Conservation (phyloP, 2,113 vertebrate genomes). For the Dermatemys mawii region DNA sequence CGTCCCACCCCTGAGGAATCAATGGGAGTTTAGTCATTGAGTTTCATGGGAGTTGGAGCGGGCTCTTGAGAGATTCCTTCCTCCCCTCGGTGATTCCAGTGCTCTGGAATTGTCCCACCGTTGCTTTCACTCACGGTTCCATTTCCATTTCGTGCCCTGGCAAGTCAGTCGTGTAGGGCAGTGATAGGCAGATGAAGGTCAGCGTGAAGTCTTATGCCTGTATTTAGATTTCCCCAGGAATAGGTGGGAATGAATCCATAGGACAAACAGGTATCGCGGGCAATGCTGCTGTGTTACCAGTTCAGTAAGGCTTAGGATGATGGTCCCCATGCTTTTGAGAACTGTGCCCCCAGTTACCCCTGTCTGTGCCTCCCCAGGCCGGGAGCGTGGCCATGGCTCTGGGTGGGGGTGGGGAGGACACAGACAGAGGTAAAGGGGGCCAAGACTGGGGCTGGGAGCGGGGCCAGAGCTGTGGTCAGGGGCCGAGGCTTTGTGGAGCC, state of each 20-base stretch:
- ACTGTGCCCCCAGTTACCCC: too few relatives aligned
- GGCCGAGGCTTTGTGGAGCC: too few relatives aligned
- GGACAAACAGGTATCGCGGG: neutral
- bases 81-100: neutral
- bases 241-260: neutral
- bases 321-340: too few relatives aligned
- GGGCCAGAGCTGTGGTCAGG: too few relatives aligned
- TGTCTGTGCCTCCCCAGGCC: too few relatives aligned
- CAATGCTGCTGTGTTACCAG: neutral
- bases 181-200: neutral
- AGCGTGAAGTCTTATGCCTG: neutral
- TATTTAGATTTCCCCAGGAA: neutral
- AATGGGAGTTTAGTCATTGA: neutral
- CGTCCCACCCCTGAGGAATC: accelerated
- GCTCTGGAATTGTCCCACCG: neutral
- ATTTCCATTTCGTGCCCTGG: neutral
- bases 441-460: too few relatives aligned
- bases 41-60: neutral
- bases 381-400: too few relatives aligned
- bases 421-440: too few relatives aligned
- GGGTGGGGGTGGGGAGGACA: too few relatives aligned
- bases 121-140: neutral
- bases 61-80: neutral
- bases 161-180: neutral
- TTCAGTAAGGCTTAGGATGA: neutral